Percentiles rank a stretch among this genome's conserved stretches.
Evolutionary conservation across 2,113 vertebrate genomes (phyloP).

Genomic region (Sarotherodon lohbergeri): DNA sequence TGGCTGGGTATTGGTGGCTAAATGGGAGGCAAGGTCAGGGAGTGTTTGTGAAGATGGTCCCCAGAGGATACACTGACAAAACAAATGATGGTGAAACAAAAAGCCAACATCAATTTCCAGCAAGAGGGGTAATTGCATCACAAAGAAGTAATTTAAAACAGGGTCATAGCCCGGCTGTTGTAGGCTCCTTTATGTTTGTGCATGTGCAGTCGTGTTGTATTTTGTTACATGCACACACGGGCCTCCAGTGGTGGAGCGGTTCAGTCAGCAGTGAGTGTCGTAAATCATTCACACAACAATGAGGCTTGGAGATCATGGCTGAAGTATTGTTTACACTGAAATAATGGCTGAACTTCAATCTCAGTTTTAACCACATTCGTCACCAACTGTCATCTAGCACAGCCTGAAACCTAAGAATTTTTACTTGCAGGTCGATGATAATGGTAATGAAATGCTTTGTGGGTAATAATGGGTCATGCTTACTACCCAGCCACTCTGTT

Average conservation of each 20-base stretch:
- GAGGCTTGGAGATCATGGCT: not conserved
- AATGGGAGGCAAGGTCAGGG: constrained; percentile 39
- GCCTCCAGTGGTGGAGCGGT: not conserved
- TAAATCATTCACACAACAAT: constrained; percentile 26
- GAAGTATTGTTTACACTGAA: constrained; percentile 30
- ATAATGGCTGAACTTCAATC: constrained; percentile 38
- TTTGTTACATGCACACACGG: not conserved
- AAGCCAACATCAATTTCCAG: constrained; percentile 11
- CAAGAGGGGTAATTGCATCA: constrained; percentile 46
- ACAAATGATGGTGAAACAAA: constrained; percentile 50
- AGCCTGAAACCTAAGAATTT: constrained; percentile 4
- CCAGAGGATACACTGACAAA: not conserved
- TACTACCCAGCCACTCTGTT: not conserved
- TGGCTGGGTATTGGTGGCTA: not conserved
- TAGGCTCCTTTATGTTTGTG: not conserved
- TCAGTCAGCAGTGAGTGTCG: not conserved
- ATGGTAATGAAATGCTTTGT: constrained; percentile 7
- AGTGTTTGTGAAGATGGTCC: constrained; percentile 33
- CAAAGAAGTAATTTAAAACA: constrained; percentile 53
- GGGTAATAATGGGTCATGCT: constrained; percentile 1
- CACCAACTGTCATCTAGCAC: constrained; percentile 19
- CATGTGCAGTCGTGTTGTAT: not conserved
- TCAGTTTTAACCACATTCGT: constrained; percentile 25
- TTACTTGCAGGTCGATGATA: not conserved
- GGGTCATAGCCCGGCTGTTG: not conserved